Evolutionary conservation across 2,888 invertebrate genomes (phyloP).

Genomic region (Lycia hirtaria): DNA sequence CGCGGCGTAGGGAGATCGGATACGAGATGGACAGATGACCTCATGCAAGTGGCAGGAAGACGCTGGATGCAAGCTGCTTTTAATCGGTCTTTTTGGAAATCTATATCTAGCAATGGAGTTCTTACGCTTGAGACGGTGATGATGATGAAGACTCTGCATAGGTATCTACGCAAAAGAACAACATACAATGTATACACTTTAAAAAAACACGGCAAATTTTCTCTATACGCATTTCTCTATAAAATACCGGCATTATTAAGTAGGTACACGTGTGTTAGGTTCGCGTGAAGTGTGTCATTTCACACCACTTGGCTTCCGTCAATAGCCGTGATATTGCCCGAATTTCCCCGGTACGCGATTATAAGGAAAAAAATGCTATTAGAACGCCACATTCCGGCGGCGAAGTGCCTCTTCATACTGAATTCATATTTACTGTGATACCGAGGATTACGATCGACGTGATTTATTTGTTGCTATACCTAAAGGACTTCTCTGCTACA

Average conservation of each 20-base stretch:
- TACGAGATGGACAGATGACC: no score
- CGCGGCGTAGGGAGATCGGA: no score
- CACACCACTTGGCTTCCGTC: constrained; percentile 51
- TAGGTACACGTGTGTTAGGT: background rate
- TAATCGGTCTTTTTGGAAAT: no score
- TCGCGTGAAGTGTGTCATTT: constrained; percentile 52
- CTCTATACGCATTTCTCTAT: background rate
- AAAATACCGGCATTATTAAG: background rate
- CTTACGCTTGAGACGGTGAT: no score
- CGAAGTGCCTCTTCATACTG: constrained; percentile 23
- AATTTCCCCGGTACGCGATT: constrained; percentile 32
- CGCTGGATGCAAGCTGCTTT: no score
- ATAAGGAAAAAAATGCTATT: constrained; percentile 36
- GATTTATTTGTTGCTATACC: constrained; percentile 13
- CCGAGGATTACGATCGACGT: constrained; percentile 14
- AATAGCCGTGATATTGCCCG: constrained; percentile 44
- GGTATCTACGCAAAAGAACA: no score
- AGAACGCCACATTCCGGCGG: constrained; percentile 16
- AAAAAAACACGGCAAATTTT: no score
- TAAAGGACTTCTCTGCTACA: no score
- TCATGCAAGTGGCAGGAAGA: no score
- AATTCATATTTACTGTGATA: constrained; percentile 30
- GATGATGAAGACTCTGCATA: no score
- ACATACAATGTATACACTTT: no score
- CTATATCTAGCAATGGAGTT: no score